A percentile compares a stretch with the other conserved stretches of the same genome.
These are phyloP conservation scores for Tetramorium alpestre DNA, from an alignment of 1,140 invertebrate genomes.

Conservation along the genomic window DNA sequence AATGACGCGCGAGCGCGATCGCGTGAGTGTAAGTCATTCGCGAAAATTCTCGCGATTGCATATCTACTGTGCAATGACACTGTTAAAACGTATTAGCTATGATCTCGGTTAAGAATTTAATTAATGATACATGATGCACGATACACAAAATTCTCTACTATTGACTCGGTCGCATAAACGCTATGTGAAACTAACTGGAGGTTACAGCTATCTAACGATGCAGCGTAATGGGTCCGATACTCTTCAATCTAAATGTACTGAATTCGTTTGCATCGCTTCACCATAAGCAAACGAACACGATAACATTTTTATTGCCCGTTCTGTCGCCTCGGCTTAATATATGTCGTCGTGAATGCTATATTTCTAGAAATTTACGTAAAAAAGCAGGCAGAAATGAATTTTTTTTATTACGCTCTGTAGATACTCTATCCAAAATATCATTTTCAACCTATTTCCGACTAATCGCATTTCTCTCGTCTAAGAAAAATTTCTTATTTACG, in stretches of 20 bases:
- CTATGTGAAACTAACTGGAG: conserved; percentile 62
- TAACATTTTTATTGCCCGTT: conserved; percentile 69
- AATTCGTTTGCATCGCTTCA: conserved; percentile 71
- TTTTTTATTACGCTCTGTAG: neutral
- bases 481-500: neutral
- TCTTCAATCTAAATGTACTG: conserved; percentile 71
- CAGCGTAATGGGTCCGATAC: conserved; percentile 56
- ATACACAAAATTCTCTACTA: neutral
- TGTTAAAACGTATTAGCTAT: neutral
- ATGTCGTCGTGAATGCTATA: neutral
- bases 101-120: conserved; percentile 24
- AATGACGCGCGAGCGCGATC: conserved; percentile 10
- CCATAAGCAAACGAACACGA: conserved; percentile 50
- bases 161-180: conserved; percentile 27
- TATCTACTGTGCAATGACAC: neutral
- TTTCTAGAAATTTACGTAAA: conserved; percentile 20
- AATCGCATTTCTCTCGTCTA: neutral
- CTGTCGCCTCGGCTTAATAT: conserved; percentile 51
- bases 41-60: conserved; percentile 11
- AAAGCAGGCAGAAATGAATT: neutral
- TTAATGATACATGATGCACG: neutral
- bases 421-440: neutral
- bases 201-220: conserved; percentile 43
- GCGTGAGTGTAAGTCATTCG: conserved; percentile 2
- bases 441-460: neutral